These are phyloP conservation scores for Pipa parva DNA, from an alignment of 2,113 vertebrate species.

Conservation along the genomic window DNA sequence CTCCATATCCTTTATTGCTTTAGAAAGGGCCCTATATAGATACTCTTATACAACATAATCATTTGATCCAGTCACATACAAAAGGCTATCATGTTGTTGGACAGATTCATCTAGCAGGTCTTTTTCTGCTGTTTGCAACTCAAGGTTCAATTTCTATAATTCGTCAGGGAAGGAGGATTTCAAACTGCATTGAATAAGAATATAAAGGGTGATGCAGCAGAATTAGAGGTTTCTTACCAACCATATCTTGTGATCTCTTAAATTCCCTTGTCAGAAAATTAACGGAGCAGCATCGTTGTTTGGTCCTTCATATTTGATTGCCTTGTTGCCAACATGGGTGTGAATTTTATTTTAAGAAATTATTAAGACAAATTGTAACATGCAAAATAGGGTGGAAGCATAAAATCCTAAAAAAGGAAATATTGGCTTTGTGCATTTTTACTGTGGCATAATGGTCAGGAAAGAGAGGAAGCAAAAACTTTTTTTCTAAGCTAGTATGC, in stretches of 20 bases:
- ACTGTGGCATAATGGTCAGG: constrained; percentile 23
- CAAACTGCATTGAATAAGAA: too few species aligned
- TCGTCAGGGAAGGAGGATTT: neutral
- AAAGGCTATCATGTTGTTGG: neutral
- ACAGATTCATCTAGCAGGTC: neutral
- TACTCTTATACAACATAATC: neutral
- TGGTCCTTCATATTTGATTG: too few species aligned
- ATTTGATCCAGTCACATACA: neutral
- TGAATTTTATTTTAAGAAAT: too few species aligned
- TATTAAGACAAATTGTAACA: too few species aligned
- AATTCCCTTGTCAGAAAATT: too few species aligned
- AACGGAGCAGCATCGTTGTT: too few species aligned
- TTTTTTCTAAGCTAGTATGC: constrained; percentile 1
- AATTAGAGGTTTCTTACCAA: too few species aligned
- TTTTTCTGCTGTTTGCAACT: neutral
- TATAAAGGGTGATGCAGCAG: too few species aligned
- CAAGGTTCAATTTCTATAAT: neutral
- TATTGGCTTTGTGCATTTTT: neutral
- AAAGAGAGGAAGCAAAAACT: constrained; percentile 13
- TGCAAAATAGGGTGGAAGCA: neutral
- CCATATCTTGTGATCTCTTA: too few species aligned
- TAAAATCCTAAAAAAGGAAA: constrained; percentile 18
- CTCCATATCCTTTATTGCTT: too few species aligned
- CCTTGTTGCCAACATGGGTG: too few species aligned
- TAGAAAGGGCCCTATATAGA: too few species aligned